Conservation (phyloP, 2,113 vertebrate genomes). For the Anoplopoma fimbria region DNA sequence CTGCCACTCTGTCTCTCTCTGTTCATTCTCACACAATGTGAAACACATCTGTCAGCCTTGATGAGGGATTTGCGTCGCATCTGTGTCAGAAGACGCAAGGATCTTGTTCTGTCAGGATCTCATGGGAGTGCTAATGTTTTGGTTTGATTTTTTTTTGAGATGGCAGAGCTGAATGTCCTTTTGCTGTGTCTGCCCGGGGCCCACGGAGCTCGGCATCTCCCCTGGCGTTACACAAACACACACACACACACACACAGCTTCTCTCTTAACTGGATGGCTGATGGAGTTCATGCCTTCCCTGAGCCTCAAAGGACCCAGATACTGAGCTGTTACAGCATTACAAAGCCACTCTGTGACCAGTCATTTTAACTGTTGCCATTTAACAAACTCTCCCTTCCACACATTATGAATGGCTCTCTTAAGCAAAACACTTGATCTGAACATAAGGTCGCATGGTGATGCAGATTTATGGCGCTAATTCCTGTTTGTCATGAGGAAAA, state of each 20-base stretch:
- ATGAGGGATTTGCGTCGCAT: slow-evolving; percentile 60
- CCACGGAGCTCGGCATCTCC: slow-evolving; percentile 30
- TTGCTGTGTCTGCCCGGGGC: slow-evolving; percentile 41
- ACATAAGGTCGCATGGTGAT: slow-evolving; percentile 48
- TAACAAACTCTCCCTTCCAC: slow-evolving; percentile 49
- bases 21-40: slow-evolving; percentile 28
- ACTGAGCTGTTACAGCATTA: slow-evolving; percentile 26
- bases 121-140: slow-evolving; percentile 54
- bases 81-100: slow-evolving; percentile 39
- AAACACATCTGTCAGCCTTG: slow-evolving; percentile 46
- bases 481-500: slow-evolving; percentile 47
- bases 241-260: slow-evolving; percentile 12
- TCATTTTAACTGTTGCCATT: slow-evolving; percentile 33
- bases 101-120: slow-evolving; percentile 59
- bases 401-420: slow-evolving; percentile 66
- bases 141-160: slow-evolving; percentile 61
- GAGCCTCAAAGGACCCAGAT: slow-evolving; percentile 23
- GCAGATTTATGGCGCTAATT: slow-evolving; percentile 58
- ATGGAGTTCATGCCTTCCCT: slow-evolving; percentile 35
- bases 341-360: not conserved
- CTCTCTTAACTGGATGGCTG: slow-evolving; percentile 38
- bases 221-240: slow-evolving; percentile 6
- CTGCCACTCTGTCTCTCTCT: slow-evolving; percentile 33
- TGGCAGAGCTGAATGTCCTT: slow-evolving; percentile 34
- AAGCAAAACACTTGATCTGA: slow-evolving; percentile 51